Percentiles rank a stretch among this genome's conserved stretches.
Evolutionary conservation across 53 echinoderm and acorn worm genomes (phyloP).

Genomic region (Astropecten irregularis): DNA sequence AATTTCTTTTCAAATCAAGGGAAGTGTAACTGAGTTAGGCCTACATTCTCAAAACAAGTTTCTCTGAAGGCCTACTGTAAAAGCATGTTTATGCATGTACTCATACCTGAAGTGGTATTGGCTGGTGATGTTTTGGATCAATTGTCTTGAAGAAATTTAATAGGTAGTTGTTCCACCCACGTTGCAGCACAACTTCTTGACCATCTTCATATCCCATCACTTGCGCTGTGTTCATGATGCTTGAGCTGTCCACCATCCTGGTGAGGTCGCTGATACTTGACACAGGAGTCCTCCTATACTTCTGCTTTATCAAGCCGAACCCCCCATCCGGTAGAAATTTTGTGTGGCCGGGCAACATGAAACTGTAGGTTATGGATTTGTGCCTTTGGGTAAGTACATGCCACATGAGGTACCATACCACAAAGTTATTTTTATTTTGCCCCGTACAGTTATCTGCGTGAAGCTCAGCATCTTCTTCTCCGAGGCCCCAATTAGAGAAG

Average conservation of each 20-base stretch:
- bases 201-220: constrained; percentile 3
- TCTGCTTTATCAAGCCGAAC: constrained; percentile 16
- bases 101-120: neutral
- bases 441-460: constrained; percentile 34
- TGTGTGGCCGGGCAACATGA: neutral
- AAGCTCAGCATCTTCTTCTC: constrained; percentile 11
- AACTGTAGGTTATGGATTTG: neutral
- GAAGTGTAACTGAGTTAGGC: no score
- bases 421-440: no score
- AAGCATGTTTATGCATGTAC: no score
- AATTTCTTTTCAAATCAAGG: no score
- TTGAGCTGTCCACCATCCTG: constrained; percentile 5
- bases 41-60: no score
- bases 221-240: neutral
- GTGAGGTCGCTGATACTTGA: constrained; percentile 40
- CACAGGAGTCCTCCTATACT: neutral
- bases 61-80: no score
- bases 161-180: neutral
- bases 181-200: neutral
- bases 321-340: constrained; percentile 17
- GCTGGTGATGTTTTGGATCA: constrained; percentile 9
- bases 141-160: neutral
- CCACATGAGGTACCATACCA: neutral
- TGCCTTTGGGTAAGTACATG: neutral
- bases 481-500: neutral